Conservation (phyloP, 2,797 vertebrate genomes). For the Mormyrus proboscirostris region DNA sequence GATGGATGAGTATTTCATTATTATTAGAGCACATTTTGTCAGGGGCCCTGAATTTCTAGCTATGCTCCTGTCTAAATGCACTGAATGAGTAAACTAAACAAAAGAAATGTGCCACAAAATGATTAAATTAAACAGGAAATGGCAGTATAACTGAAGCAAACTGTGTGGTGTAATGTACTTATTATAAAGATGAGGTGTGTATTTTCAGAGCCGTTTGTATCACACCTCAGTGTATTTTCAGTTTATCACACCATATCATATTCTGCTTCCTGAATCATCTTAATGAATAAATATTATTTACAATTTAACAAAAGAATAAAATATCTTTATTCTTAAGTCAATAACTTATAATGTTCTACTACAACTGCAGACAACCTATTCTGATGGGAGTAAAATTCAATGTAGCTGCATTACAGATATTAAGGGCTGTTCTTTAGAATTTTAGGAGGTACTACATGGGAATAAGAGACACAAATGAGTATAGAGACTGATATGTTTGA, state of each 20-base stretch:
- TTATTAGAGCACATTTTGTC: not conserved
- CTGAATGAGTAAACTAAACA: not conserved
- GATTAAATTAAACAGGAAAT: not conserved
- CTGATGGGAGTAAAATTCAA: not conserved
- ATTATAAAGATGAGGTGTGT: not conserved
- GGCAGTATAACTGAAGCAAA: not conserved
- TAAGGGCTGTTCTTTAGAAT: not conserved
- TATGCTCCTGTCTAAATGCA: not conserved
- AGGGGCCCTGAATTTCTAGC: not conserved
- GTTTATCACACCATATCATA: not conserved
- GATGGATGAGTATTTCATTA: not conserved
- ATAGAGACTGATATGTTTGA: not conserved
- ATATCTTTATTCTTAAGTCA: not conserved
- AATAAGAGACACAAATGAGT: slow-evolving; percentile 1
- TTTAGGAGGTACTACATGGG: not conserved
- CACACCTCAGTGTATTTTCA: not conserved
- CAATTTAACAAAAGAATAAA: not conserved
- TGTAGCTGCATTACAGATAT: not conserved
- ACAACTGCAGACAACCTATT: not conserved
- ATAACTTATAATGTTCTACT: not conserved
- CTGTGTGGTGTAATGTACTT: not conserved
- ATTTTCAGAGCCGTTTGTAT: not conserved
- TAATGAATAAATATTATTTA: not conserved
- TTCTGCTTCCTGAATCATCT: not conserved
- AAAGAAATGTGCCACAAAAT: not conserved